Conservation (phyloP, 92 coral and sea anemone genomes). For the Epizoanthus ramosus region DNA sequence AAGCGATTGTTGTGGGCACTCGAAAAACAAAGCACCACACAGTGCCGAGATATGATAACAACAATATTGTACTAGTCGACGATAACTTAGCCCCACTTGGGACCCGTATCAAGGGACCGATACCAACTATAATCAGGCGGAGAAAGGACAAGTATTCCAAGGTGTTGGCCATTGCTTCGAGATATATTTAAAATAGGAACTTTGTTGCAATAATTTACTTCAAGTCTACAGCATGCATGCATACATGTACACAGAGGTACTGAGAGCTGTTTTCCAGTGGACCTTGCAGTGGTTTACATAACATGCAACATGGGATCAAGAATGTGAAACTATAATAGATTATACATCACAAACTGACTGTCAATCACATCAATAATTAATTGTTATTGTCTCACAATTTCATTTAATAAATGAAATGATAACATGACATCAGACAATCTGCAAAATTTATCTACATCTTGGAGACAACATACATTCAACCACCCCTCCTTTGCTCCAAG, state of each 20-base stretch:
- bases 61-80: slow-evolving; percentile 90
- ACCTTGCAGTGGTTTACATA: background rate
- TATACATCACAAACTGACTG: too few relatives aligned
- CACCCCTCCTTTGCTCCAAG: too few relatives aligned
- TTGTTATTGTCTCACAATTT: too few relatives aligned
- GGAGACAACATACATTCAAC: too few relatives aligned
- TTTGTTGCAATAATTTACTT: background rate
- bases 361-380: too few relatives aligned
- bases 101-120: slow-evolving; percentile 93
- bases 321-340: too few relatives aligned
- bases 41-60: slow-evolving; percentile 94
- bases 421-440: too few relatives aligned
- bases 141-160: slow-evolving; percentile 96
- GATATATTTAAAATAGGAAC: slow-evolving; percentile 62
- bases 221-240: background rate
- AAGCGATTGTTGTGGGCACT: slow-evolving; percentile 95
- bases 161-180: slow-evolving; percentile 97
- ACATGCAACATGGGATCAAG: background rate
- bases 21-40: slow-evolving; percentile 91
- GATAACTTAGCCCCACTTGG: slow-evolving; percentile 98
- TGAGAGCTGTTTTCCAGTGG: background rate
- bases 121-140: slow-evolving; percentile 86
- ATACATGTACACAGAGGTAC: background rate
- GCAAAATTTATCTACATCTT: too few relatives aligned
- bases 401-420: too few relatives aligned